phyloP scores from a whole-genome alignment of 2,888 invertebrate species.

The Branchellion lobata region DNA sequence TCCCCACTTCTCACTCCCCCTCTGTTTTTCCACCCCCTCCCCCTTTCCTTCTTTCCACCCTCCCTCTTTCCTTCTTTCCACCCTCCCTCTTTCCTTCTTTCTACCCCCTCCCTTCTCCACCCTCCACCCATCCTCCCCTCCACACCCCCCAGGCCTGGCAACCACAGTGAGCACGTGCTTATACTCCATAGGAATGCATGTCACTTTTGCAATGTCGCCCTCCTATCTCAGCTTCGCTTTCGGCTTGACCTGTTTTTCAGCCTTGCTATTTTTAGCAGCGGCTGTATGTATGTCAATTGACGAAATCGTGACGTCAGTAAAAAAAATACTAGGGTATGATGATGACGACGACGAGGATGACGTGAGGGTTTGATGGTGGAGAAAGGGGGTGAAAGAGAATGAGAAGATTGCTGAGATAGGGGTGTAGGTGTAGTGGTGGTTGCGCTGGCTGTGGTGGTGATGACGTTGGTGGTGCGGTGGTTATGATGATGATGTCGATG shows the following conservation, averaged over 20 bases:
- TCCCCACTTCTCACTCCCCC: no score
- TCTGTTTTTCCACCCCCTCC: no score
- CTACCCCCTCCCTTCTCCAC: no score
- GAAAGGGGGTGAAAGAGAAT: constrained; percentile 17
- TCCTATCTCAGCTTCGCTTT: constrained; percentile 60
- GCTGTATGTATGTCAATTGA: constrained; percentile 51
- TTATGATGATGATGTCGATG: no score
- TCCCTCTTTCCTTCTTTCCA: no score
- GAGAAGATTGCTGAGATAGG: not conserved
- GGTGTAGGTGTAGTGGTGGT: not conserved
- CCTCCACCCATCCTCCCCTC: no score
- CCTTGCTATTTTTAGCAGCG: constrained; percentile 56
- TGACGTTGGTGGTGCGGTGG: no score
- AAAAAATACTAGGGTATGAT: constrained; percentile 43
- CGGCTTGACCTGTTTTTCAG: constrained; percentile 60
- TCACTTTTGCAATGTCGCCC: constrained; percentile 53
- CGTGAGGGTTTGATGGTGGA: constrained; percentile 40
- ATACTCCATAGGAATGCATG: constrained; percentile 59
- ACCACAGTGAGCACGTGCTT: constrained; percentile 58
- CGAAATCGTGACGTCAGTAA: constrained; percentile 48
- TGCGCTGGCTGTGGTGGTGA: not conserved
- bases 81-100: no score
- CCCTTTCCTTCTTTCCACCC: no score
- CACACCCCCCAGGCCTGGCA: constrained; percentile 55
- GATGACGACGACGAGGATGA: constrained; percentile 42